Evolutionary conservation across 1,140 invertebrate species (phyloP).

Genomic region (Fopius arisanus): DNA sequence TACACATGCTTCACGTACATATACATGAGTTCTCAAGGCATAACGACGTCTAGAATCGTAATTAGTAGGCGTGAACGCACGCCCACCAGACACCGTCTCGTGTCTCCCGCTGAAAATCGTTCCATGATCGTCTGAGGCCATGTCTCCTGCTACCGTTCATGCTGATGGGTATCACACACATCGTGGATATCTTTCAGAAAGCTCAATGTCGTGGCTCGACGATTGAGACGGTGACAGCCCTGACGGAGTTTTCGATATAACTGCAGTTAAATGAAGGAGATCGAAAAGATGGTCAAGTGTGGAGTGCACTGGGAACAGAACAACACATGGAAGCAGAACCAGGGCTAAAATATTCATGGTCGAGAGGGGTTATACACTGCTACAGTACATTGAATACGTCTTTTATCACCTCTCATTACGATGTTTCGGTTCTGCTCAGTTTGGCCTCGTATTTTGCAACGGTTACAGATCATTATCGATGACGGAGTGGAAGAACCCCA

Average conservation of each 20-base stretch:
- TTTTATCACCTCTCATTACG: neutral
- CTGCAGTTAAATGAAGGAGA: no score
- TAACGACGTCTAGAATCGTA: conserved; percentile 57
- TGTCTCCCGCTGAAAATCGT: conserved; percentile 36
- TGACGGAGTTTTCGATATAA: no score
- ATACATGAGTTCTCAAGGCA: conserved; percentile 22
- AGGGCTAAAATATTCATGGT: neutral
- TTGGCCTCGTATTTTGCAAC: conserved; percentile 36
- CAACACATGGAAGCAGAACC: no score
- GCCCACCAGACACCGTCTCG: conserved; percentile 57
- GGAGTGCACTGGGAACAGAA: no score
- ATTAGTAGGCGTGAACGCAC: conserved; percentile 63
- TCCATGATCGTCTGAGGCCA: conserved; percentile 14
- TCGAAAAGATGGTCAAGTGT: no score
- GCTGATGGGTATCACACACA: neutral
- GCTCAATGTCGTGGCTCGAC: no score
- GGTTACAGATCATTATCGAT: conserved; percentile 63
- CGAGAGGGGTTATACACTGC: neutral
- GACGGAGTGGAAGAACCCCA: conserved; percentile 32
- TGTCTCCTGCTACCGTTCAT: conserved; percentile 13
- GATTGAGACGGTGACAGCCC: no score
- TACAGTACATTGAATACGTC: neutral
- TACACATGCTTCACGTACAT: no score
- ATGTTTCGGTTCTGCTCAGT: conserved; percentile 20
- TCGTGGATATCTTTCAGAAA: no score